Conservation (phyloP, 2,888 invertebrate species). For the Philaethria dido region DNA sequence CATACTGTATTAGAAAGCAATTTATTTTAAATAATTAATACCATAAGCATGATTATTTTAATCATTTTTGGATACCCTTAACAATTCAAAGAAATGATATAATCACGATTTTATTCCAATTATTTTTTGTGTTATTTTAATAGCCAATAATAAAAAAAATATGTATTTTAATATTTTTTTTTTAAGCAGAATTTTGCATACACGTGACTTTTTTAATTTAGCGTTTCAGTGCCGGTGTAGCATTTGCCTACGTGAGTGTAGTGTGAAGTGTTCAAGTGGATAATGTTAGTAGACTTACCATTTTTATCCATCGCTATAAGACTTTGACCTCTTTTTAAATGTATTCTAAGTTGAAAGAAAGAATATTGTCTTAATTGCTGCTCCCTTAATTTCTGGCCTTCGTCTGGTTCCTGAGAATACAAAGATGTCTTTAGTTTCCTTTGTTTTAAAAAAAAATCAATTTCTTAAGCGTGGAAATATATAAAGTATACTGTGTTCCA, state of each 20-base stretch:
- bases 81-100: no score
- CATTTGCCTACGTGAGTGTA: constrained; percentile 41
- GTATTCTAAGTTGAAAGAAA: constrained; percentile 95
- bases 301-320: constrained; percentile 97
- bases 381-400: constrained; percentile 87
- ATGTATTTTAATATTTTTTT: not conserved
- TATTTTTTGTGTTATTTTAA: not conserved
- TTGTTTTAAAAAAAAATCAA: no score
- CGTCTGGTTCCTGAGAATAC: constrained; percentile 85
- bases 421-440: not conserved
- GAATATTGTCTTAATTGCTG: constrained; percentile 91
- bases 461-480: no score
- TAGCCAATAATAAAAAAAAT: not conserved
- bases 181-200: constrained; percentile 5
- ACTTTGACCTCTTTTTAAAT: constrained; percentile 94
- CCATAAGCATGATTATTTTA: no score
- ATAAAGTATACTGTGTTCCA: no score
- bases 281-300: constrained; percentile 84
- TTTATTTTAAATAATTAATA: no score
- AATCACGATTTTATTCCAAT: no score
- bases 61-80: no score
- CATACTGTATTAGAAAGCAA: no score
- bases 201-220: constrained; percentile 3
- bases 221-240: constrained; percentile 39
- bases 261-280: constrained; percentile 40